Conservation (phyloP, 1,140 invertebrate genomes). For the Pogonus chalceus region DNA sequence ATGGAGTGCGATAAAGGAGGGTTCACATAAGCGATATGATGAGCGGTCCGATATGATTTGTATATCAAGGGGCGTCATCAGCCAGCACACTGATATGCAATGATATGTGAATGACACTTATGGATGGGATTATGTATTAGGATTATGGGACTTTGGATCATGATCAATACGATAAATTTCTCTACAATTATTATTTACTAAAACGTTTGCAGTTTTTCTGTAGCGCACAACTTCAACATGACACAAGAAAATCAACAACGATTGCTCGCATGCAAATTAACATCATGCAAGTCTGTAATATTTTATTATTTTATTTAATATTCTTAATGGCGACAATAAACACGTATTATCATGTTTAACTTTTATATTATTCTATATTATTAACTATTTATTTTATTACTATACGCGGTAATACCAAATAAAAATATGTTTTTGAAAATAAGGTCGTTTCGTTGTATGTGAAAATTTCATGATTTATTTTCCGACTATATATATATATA, state of each 20-base stretch:
- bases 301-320: no score
- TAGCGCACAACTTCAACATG: slow-evolving; percentile 5
- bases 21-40: neutral
- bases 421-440: no score
- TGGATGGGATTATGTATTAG: neutral
- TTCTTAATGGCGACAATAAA: no score
- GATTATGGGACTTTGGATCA: neutral
- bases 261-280: neutral
- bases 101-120: neutral
- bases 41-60: neutral
- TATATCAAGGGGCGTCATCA: neutral
- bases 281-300: neutral
- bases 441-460: no score
- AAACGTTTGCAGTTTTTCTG: slow-evolving; percentile 6
- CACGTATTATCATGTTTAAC: no score
- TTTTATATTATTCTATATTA: no score
- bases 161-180: slow-evolving; percentile 3
- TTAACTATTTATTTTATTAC: no score
- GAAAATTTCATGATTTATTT: no score
- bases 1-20: no score
- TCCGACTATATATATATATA: no score
- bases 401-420: no score
- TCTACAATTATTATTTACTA: slow-evolving; percentile 5
- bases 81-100: neutral
- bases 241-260: slow-evolving; percentile 3